Base-by-base conservation (phyloP, 2,888 invertebrate species). In the Ophioninae sp. region DNA sequence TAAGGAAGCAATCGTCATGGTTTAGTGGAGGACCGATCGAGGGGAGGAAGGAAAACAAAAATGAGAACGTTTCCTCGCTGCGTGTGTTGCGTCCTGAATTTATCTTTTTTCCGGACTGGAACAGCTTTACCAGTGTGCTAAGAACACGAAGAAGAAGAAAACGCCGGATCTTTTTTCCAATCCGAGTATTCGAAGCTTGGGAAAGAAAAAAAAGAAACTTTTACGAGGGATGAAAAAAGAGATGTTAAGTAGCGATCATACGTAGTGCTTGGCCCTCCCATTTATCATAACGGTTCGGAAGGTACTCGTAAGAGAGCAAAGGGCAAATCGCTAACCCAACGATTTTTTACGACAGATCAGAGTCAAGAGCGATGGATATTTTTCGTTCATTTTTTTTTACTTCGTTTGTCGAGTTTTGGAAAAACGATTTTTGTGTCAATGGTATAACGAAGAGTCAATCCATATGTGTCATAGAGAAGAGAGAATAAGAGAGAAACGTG, bases 1-100 rank as follows among this genome's bases (percentile, higher is more conserved):
- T 86, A 97, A 98, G 93, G 98, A 98, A 93, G 98, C 98, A 88
- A 97, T 98, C 91, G 98, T 98, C 91, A 98, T 98, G 98, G 98
- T 98, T 94, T 98, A 92, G 90, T 90, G 80, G 41, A 75, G 17
- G 51, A 51, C 17, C 37, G 13, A 67, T 63, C 22, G 58, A 61
- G 13, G 51, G 59, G 64, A 67, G 75, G 80, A 74, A 75, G 79
- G 78, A 59, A 82, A 22, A 59, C 69, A 79, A 82, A 73, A 80
- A 72, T 37, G 73, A 76, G 71, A 20, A 67, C 6, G 23, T 37
- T 71, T 22, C 37, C 71, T 74, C 64, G 39, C 72, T 59, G 58
- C 59, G 74, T 74, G 64, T 64, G 44, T 74, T 6, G 51, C 23
- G 64, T 51, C 37, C 51, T 30, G 56, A 64, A n/a, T 30, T 73